Evolutionary conservation across 2,797 vertebrate genomes (phyloP), one percentile per base, ranked within the genome.

Genomic region (Gobio occitaniae): DNA sequence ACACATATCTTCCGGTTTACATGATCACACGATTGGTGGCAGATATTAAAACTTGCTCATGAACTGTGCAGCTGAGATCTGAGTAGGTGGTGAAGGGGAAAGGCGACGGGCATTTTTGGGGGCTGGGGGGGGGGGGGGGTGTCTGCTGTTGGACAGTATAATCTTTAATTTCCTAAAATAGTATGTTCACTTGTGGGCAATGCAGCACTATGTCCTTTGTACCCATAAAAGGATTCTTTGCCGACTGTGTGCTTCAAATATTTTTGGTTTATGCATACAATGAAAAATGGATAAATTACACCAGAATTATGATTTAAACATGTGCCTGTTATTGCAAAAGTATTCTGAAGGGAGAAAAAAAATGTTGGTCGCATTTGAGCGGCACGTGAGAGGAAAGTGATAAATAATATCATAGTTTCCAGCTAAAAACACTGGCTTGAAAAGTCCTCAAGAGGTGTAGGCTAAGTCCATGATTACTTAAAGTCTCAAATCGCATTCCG

Each of bases 401-500:
- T 74, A 29, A 71, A 86, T 29, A 80, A 87, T 61, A 78, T 74
- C 76, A 72, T 19, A 63, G 50, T 84, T 86, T 86, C 78, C 68
- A 7, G 65, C 11, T 74, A 44, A 79, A 87, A 87, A 70, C 69
- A 52, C 36, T 1, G 83, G 66, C 44, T 86, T 82, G n/a, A 77
- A 86, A 87, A 81, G 76, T 89, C 59, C 80, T 86, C 41, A 78
- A 81, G 83, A 74, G 36, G 32, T n/a, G 63, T 16, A 25, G 59
- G n/a, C 70, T 83, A 80, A 70, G 44, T 77, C 79, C 44, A 71
- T 77, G 84, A 87, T 89, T 79, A 75, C 85, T 88, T 76, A 63
- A 44, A 78, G 48, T 65, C 63, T 66, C 63, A 86, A 88, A 86
- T 36, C 84, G 25, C 85, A 78, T 78, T 70, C 85, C 74, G 65